Evolutionary conservation across 2,113 vertebrate species (phyloP), one percentile per base, ranked within the genome.

Genomic region (Pampusana beccarii): DNA sequence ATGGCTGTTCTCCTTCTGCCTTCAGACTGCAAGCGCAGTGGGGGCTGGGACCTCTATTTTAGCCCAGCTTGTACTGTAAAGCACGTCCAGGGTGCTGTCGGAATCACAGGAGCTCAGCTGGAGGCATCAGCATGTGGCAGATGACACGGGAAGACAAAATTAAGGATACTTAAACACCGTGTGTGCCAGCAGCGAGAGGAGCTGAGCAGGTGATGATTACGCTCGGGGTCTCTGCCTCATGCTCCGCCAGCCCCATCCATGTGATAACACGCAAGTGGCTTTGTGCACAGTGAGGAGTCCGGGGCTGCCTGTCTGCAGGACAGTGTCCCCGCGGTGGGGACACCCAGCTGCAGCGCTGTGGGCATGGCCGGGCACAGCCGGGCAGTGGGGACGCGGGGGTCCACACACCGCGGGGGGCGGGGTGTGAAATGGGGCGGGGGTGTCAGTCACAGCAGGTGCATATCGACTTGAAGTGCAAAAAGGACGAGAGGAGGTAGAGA

Each of bases 191-290:
- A 23, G 62, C 1, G 8, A 28, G n/a, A 17, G 34, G 11, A n/a
- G 65, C 29, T 19, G 33, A 42, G 65, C 57, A 42, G 34, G 20
- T 19, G 75, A 19, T 5, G 3, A 28, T 34, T 5, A 44, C 26
- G 3, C 14, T 15, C 17, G 4, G 44, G 23, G 11, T 26, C 17
- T 51, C 40, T 65, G 29, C 33, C 48, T 26, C 38, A 2, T 2
- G 44, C 9, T 58, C 46, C 51, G 10, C 21, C 44, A 42, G 72
- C 50, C 72, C 36, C 61, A 9, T 1, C 28, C 28, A 0, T 2
- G 12, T 2, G 4, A 6, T 5, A 18, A 18, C 42, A 78, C 48
- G 2, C 16, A 25, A 12, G 13, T 0, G 2, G 11, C 34, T 8
- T 54, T 13, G 54, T 18, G 72, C 26, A 11, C 18, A 1, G 53